Evolutionary conservation across 2,797 vertebrate genomes (phyloP).

Genomic region (Benthosema pterotum): DNA sequence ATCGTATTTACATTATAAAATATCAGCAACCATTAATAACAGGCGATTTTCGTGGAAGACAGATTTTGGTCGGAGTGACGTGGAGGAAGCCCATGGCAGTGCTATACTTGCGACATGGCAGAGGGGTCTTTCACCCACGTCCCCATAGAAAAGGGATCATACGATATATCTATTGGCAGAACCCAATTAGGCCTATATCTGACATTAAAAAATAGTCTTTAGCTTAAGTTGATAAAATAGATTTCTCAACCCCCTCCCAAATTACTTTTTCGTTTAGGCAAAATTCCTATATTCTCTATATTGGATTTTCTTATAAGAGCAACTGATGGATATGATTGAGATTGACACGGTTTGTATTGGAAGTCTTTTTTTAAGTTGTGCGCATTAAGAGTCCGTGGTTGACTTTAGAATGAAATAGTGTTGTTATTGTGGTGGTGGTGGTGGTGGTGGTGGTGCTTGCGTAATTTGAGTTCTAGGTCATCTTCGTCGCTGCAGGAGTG

Average conservation of each 20-base stretch:
- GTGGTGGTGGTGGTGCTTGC: slow-evolving; percentile 50
- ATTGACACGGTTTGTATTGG: slow-evolving; percentile 70
- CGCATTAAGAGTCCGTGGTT: not conserved
- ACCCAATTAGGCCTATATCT: slow-evolving; percentile 68
- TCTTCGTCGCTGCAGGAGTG: slow-evolving; percentile 80
- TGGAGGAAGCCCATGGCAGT: slow-evolving; percentile 76
- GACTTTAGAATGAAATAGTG: slow-evolving; percentile 61
- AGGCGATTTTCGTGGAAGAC: slow-evolving; percentile 73
- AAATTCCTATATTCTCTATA: slow-evolving; percentile 27
- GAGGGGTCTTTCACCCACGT: slow-evolving; percentile 73
- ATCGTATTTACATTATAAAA: slow-evolving; percentile 52
- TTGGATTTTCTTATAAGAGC: slow-evolving; percentile 32
- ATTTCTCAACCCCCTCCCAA: slow-evolving; percentile 43
- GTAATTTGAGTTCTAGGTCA: slow-evolving; percentile 78
- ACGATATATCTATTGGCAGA: slow-evolving; percentile 73
- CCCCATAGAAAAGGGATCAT: slow-evolving; percentile 64
- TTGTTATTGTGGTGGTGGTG: slow-evolving; percentile 49
- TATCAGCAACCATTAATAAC: slow-evolving; percentile 52
- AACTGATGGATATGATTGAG: slow-evolving; percentile 61
- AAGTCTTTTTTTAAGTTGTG: not conserved
- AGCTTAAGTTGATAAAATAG: slow-evolving; percentile 53
- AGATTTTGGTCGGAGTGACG: slow-evolving; percentile 70
- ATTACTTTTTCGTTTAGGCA: slow-evolving; percentile 37
- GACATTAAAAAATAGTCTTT: slow-evolving; percentile 51
- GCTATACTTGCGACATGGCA: slow-evolving; percentile 78